Evolutionary conservation across 2,797 vertebrate species (phyloP).

Genomic region (Myotis daubentonii): DNA sequence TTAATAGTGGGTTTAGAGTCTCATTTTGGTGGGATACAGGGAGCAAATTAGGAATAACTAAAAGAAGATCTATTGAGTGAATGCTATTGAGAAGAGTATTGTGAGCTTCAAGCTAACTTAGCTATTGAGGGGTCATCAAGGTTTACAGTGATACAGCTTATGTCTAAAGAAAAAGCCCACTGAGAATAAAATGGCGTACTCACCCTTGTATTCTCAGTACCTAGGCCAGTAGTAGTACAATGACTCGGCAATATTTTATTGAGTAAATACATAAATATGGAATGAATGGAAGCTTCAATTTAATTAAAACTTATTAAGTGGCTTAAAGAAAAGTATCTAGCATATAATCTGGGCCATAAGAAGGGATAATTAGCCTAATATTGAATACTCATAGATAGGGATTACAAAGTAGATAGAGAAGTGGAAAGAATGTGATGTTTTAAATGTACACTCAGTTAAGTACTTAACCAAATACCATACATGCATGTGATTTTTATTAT

Average conservation of each 20-base stretch:
- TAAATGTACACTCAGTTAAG: background rate
- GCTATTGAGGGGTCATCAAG: background rate
- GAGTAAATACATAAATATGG: background rate
- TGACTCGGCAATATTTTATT: background rate
- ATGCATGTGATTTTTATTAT: background rate
- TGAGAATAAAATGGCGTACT: background rate
- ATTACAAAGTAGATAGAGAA: background rate
- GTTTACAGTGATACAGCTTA: background rate
- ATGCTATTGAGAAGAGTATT: background rate
- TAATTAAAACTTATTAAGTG: background rate
- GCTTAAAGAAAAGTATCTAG: background rate
- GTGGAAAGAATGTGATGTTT: background rate
- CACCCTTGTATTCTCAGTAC: background rate
- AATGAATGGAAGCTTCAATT: background rate
- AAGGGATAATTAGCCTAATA: background rate
- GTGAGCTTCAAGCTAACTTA: background rate
- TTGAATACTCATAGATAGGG: background rate
- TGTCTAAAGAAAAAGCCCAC: rapidly evolving
- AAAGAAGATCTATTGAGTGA: background rate
- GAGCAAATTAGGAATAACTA: background rate
- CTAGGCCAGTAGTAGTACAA: background rate
- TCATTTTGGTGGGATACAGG: background rate
- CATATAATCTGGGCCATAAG: background rate
- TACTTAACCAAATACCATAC: background rate
- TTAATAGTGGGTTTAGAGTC: background rate